phyloP scores from a whole-genome alignment of 2,113 vertebrate species.

The Thunnus maccoyii region DNA sequence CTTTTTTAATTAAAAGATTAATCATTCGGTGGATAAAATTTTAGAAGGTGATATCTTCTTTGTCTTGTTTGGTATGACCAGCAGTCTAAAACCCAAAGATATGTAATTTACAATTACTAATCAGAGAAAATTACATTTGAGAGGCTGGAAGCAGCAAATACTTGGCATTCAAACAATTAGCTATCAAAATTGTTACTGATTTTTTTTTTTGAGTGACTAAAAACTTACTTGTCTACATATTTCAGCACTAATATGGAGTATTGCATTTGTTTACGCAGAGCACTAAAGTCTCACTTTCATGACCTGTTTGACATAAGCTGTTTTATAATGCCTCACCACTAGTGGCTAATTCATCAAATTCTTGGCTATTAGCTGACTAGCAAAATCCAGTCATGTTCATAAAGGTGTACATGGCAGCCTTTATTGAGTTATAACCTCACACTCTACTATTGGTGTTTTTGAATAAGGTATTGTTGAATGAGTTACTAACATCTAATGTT shows the following conservation, averaged over 20 bases:
- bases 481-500: neutral
- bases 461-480: no score
- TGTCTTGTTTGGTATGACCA: neutral
- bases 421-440: neutral
- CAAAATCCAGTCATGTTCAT: slow-evolving; percentile 1
- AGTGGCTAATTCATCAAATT: no score
- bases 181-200: no score
- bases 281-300: neutral
- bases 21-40: neutral
- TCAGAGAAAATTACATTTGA: neutral
- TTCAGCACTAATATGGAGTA: neutral
- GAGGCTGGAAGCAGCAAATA: no score
- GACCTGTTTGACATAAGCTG: neutral
- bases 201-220: no score
- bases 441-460: neutral
- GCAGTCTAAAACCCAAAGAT: neutral
- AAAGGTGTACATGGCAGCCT: neutral
- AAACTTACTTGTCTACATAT: no score
- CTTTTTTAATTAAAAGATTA: no score
- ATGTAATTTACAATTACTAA: neutral
- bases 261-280: no score
- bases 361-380: neutral
- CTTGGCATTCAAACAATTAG: no score
- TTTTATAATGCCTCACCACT: no score
- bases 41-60: neutral